Conservation (phyloP, 2,888 invertebrate species). For the Cinara cedri region DNA sequence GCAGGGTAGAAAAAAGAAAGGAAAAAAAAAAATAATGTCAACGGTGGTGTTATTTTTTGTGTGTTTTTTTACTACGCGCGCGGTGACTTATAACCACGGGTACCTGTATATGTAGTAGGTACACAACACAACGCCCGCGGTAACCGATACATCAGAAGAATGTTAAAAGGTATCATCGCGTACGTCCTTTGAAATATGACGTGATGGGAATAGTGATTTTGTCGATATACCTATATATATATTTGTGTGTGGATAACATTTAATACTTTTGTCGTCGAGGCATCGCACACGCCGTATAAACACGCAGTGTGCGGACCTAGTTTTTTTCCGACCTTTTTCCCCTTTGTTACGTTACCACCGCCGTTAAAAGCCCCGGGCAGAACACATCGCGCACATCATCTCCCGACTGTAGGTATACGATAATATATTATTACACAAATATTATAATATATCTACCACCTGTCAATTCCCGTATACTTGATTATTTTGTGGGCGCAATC, state of each 20-base stretch:
- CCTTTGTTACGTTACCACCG: neutral
- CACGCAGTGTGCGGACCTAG: too few species aligned
- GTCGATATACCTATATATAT: too few species aligned
- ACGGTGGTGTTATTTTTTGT: constrained; percentile 9
- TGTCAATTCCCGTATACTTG: too few species aligned
- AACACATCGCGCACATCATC: too few species aligned
- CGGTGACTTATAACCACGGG: neutral
- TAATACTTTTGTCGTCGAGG: constrained; percentile 20
- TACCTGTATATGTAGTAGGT: too few species aligned
- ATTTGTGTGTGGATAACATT: neutral
- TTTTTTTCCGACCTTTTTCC: too few species aligned
- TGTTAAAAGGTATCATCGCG: constrained; percentile 15
- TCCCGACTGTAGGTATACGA: too few species aligned
- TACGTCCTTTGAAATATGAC: constrained; percentile 38
- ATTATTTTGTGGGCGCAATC: too few species aligned
- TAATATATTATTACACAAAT: too few species aligned
- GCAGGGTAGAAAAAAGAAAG: neutral
- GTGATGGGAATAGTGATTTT: constrained; percentile 47
- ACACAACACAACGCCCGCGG: neutral
- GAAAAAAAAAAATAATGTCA: neutral
- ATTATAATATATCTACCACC: too few species aligned
- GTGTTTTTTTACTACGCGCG: neutral
- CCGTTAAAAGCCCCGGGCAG: neutral
- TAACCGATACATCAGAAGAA: constrained; percentile 40
- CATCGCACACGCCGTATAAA: too few species aligned